Conservation (phyloP, 2,888 invertebrate genomes). For the Cerastis rubricosa region DNA sequence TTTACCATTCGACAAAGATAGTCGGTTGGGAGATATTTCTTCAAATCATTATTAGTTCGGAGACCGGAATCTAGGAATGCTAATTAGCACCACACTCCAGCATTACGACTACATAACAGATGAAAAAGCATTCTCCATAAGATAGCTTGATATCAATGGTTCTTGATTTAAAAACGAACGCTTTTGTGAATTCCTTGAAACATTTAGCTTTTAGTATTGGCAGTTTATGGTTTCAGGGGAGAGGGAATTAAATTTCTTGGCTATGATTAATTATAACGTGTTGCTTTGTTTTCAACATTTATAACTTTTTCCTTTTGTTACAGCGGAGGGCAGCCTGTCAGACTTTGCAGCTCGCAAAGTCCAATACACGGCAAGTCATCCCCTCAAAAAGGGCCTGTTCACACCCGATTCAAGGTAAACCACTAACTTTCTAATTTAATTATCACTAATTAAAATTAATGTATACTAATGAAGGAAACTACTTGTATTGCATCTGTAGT, state of each 20-base stretch:
- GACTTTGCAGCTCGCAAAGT: constrained; percentile 95
- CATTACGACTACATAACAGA: not conserved
- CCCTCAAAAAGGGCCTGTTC: constrained; percentile 94
- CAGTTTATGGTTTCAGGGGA: not conserved
- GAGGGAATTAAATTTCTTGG: not conserved
- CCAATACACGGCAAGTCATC: constrained; percentile 94
- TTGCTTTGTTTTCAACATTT: constrained; percentile 3
- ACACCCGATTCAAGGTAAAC: constrained; percentile 92
- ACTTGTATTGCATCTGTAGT: constrained; percentile 25
- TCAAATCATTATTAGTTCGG: not conserved
- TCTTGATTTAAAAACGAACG: not conserved
- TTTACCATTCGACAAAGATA: not conserved
- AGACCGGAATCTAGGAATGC: constrained; percentile 25
- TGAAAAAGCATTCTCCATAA: constrained; percentile 10
- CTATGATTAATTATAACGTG: not conserved
- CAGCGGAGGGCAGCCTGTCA: constrained; percentile 98
- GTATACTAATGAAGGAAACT: constrained; percentile 32
- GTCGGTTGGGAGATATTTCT: not conserved
- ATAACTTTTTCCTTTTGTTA: constrained; percentile 83
- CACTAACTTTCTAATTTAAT: constrained; percentile 63
- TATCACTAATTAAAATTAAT: constrained; percentile 51
- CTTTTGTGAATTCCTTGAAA: not conserved
- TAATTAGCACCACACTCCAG: constrained; percentile 20
- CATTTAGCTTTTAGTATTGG: not conserved
- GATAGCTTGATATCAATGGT: not conserved